phyloP scores from a whole-genome alignment of 2,888 invertebrate genomes.

The Chrysolina americana region DNA sequence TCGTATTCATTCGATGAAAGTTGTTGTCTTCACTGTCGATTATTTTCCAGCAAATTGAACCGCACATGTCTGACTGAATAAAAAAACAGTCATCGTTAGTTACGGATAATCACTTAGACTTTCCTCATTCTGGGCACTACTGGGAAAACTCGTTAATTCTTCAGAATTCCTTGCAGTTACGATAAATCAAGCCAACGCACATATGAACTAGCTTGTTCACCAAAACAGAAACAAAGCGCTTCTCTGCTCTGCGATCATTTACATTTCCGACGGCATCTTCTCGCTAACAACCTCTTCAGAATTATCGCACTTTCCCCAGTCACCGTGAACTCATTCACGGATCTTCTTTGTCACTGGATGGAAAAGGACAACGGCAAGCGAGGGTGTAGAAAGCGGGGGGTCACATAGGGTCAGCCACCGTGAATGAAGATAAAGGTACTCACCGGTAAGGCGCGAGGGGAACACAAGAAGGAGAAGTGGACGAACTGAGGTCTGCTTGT shows the following conservation, averaged over 20 bases:
- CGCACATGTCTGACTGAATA: no score
- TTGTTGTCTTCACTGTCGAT: no score
- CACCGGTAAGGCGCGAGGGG: slow-evolving; percentile 58
- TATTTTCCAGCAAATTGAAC: no score
- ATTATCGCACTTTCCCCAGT: slow-evolving; percentile 52
- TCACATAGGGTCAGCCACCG: slow-evolving; percentile 52
- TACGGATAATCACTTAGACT: no score
- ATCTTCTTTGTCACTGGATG: slow-evolving; percentile 45
- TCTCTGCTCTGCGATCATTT: slow-evolving; percentile 50
- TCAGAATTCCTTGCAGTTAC: no score
- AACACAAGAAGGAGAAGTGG: slow-evolving; percentile 61
- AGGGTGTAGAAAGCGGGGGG: slow-evolving; percentile 54
- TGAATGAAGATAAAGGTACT: slow-evolving; percentile 49
- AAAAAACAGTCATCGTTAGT: no score
- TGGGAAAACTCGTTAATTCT: no score
- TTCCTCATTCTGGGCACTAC: no score
- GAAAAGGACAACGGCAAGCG: slow-evolving; percentile 43
- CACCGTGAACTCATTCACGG: slow-evolving; percentile 43
- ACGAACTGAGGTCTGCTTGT: slow-evolving; percentile 64
- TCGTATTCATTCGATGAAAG: no score
- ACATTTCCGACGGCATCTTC: slow-evolving; percentile 53
- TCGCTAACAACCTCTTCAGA: slow-evolving; percentile 29
- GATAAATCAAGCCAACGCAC: no score
- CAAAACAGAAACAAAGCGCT: background rate
- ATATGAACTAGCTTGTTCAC: background rate